phyloP scores from a whole-genome alignment of 2,888 invertebrate genomes.

The Folsomia candida region DNA sequence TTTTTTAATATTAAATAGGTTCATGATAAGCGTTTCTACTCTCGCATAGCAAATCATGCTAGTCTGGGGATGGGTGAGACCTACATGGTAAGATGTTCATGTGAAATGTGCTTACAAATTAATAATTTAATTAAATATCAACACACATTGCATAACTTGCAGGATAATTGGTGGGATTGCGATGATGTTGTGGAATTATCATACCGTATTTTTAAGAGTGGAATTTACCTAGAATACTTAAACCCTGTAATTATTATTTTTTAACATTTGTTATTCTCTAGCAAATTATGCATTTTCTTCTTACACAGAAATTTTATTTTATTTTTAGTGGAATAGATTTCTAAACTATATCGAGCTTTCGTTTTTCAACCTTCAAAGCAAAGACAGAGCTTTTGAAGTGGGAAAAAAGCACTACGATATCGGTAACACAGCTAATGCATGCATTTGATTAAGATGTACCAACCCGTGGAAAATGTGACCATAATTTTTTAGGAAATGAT shows the following conservation, averaged over 20 bases:
- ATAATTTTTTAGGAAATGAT: constrained; percentile 44
- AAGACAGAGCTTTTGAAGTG: constrained; percentile 29
- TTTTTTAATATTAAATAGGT: constrained; percentile 29
- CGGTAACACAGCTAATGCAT: constrained; percentile 8
- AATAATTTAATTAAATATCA: no score
- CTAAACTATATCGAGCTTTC: constrained; percentile 26
- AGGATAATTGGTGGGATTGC: constrained; percentile 34
- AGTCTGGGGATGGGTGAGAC: constrained; percentile 30
- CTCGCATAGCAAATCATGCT: constrained; percentile 26
- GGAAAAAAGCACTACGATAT: constrained; percentile 31
- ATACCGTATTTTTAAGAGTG: constrained; percentile 19
- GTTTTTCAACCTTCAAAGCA: constrained; percentile 32
- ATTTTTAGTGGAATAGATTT: constrained; percentile 37
- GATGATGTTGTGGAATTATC: constrained; percentile 25
- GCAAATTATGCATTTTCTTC: no score
- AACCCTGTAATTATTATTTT: no score
- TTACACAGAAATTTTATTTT: no score
- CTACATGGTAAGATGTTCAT: constrained; percentile 27
- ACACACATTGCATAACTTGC: no score
- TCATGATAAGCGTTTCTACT: constrained; percentile 23
- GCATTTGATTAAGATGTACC: no score
- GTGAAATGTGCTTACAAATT: no score
- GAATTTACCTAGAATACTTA: constrained; percentile 24
- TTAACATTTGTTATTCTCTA: no score
- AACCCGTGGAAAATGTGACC: no score